These are phyloP conservation scores for Bombyx mori DNA, from an alignment of 1,140 invertebrate genomes.

Conservation along the genomic window ASM3026992v2 NC_085110.1:10525501-10526000, in stretches of 20 bases:
- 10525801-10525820: conserved; percentile 70
- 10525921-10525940: conserved; percentile 20
- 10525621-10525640: conserved; percentile 63
- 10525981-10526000: conserved; percentile 66
- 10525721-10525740: conserved; percentile 69
- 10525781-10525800: conserved; percentile 66
- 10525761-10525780: conserved; percentile 68
- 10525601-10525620: conserved; percentile 71
- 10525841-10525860: conserved; percentile 68
- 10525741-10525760: conserved; percentile 72
- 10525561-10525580: conserved; percentile 66
- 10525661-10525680: conserved; percentile 66
- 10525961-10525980: conserved; percentile 34
- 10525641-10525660: conserved; percentile 64
- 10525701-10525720: conserved; percentile 74
- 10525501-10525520: conserved; percentile 24
- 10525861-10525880: conserved; percentile 72
- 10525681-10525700: conserved; percentile 68
- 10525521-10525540: conserved; percentile 72
- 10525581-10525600: conserved; percentile 71
- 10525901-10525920: conserved; percentile 39
- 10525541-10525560: conserved; percentile 72
- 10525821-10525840: conserved; percentile 70
- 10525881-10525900: conserved; percentile 47
- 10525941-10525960: conserved; percentile 67